These are phyloP conservation scores for Periophthalmus modestus DNA, from an alignment of 2,113 vertebrate species.

Conservation along the genomic window DNA sequence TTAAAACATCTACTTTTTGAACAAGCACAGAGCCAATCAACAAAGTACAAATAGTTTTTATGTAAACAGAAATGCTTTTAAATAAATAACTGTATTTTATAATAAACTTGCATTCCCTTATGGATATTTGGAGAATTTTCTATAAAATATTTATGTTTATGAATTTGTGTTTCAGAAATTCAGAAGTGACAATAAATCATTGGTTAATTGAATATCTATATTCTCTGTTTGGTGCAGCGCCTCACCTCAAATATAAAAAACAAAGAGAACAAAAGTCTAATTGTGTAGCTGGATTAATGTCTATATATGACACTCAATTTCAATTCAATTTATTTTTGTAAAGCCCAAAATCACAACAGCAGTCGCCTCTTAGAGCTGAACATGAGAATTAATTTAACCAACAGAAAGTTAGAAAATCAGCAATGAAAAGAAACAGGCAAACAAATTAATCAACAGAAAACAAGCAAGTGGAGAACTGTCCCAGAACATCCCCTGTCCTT, in stretches of 20 bases:
- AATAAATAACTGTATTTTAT: not conserved
- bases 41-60: not conserved
- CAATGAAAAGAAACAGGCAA: too few relatives aligned
- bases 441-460: too few relatives aligned
- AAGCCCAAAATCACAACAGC: too few relatives aligned
- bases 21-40: not conserved
- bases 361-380: too few relatives aligned
- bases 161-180: not conserved
- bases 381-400: too few relatives aligned
- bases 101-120: not conserved
- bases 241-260: not conserved
- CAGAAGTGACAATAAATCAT: not conserved
- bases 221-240: too few relatives aligned
- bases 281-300: too few relatives aligned
- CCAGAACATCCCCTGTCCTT: too few relatives aligned
- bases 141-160: not conserved
- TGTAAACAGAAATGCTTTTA: not conserved
- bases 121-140: not conserved
- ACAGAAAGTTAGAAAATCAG: too few relatives aligned
- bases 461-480: too few relatives aligned
- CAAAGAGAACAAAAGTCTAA: not conserved
- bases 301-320: too few relatives aligned
- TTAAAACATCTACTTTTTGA: not conserved
- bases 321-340: too few relatives aligned
- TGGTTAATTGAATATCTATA: not conserved